phyloP scores from a whole-genome alignment of 2,888 invertebrate species.

The Nemapogon koenigi region DNA sequence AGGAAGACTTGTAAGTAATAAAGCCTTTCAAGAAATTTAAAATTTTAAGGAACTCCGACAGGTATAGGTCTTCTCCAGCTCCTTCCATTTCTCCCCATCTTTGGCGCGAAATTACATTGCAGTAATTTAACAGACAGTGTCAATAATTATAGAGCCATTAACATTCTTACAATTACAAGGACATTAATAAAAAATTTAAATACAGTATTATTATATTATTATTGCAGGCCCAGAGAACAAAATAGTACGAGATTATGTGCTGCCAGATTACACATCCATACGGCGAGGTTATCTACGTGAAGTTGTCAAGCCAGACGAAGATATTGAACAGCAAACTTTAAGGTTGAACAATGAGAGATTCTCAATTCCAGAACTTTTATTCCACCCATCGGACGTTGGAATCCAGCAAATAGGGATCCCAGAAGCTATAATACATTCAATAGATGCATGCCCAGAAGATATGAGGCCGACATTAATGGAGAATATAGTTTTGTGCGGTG shows the following conservation, averaged over 20 bases:
- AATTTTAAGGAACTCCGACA: no score
- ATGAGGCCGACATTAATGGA: conserved; percentile 78
- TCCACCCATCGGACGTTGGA: conserved; percentile 94
- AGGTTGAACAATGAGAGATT: conserved; percentile 93
- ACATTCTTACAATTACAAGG: no score
- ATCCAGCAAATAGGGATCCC: conserved; percentile 91
- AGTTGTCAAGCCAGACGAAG: conserved; percentile 41
- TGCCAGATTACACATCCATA: conserved; percentile 94
- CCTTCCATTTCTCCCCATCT: no score
- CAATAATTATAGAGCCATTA: no score
- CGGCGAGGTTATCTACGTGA: conserved; percentile 74
- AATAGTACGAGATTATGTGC: conserved; percentile 87
- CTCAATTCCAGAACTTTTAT: conserved; percentile 91
- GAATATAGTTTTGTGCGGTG: conserved; percentile 87
- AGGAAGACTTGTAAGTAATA: not conserved
- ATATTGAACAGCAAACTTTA: conserved; percentile 76
- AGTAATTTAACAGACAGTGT: no score
- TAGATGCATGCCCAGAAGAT: conserved; percentile 77
- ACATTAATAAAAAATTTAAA: no score
- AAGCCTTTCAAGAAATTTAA: not conserved
- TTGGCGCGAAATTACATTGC: no score
- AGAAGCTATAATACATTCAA: conserved; percentile 82
- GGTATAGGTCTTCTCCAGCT: no score
- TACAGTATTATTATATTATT: not conserved
- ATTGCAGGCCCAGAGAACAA: conserved; percentile 65